Percentiles rank a stretch among this genome's conserved stretches.
phyloP scores from a whole-genome alignment of 37 sponge, comb jelly and placozoan species.

The Diacarnus erythraeanus region DNA sequence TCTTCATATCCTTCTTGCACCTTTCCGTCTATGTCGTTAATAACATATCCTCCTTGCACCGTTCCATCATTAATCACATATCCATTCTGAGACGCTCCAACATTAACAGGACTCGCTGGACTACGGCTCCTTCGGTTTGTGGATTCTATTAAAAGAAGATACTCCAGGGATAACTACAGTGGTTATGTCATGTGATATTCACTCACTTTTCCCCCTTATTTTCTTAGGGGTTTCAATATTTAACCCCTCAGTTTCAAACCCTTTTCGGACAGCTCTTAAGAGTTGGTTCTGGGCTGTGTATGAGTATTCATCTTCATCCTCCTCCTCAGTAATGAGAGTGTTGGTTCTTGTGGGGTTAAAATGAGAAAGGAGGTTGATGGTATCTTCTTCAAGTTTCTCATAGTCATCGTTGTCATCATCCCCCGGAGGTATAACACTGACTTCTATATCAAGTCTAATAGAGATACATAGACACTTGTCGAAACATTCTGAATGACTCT shows the following conservation, averaged over 20 bases:
- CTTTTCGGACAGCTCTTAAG: not conserved
- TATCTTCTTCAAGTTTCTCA: not conserved
- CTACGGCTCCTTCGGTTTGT: too few species aligned
- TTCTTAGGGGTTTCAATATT: conserved; percentile 2
- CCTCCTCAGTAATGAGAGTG: not conserved
- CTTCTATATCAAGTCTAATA: conserved; percentile 9
- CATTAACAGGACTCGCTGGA: too few species aligned
- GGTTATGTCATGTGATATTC: too few species aligned
- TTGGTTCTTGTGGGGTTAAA: conserved; percentile 1
- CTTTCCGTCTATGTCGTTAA: too few species aligned
- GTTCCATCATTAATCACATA: too few species aligned
- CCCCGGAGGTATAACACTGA: not conserved
- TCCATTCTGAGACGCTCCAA: too few species aligned
- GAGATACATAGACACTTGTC: not conserved
- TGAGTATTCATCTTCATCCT: not conserved
- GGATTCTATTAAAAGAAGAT: too few species aligned
- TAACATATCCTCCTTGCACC: too few species aligned
- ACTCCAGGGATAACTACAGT: too few species aligned
- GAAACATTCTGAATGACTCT: not conserved
- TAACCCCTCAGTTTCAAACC: conserved; percentile 10
- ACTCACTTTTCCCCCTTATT: not conserved
- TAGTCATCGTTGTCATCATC: conserved; percentile 10
- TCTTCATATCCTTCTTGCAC: too few species aligned
- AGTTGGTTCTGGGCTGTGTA: not conserved
- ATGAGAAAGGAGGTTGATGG: not conserved